Conservation (phyloP, 2,113 vertebrate species). For the Oryzias woworae region DNA sequence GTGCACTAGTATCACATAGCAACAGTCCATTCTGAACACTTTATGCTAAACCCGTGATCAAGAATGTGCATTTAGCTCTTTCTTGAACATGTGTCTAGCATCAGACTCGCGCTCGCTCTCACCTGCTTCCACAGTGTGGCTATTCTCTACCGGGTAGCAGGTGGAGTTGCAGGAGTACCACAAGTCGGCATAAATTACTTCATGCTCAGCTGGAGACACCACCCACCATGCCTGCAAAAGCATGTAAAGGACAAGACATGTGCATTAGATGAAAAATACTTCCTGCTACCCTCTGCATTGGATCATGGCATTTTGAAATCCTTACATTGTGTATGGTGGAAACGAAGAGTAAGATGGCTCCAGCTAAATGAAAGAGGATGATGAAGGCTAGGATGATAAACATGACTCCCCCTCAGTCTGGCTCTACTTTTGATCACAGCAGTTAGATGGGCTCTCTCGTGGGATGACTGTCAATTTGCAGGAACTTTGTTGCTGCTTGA, state of each 20-base stretch:
- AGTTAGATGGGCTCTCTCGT: not conserved
- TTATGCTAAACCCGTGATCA: no score
- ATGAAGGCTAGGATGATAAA: slow-evolving; percentile 79
- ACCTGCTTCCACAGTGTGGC: slow-evolving; percentile 59
- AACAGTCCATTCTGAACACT: no score
- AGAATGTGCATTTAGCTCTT: no score
- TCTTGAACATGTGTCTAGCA: no score
- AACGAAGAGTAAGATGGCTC: slow-evolving; percentile 73
- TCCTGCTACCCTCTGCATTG: no score
- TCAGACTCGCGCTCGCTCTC: not conserved
- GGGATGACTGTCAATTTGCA: slow-evolving; percentile 1
- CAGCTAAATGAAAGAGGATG: slow-evolving; percentile 77
- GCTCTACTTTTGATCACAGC: not conserved
- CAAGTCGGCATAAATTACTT: slow-evolving; percentile 61
- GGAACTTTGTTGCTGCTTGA: not conserved
- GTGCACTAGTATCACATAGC: no score
- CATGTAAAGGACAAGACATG: no score
- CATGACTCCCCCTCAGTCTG: slow-evolving; percentile 61
- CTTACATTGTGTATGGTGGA: slow-evolving; percentile 79
- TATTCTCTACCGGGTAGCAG: slow-evolving; percentile 62
- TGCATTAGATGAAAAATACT: no score
- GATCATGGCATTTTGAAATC: not conserved
- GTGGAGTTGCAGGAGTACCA: slow-evolving; percentile 78
- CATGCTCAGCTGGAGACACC: slow-evolving; percentile 7
- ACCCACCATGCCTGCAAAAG: slow-evolving; percentile 74